These are phyloP conservation scores for Heliconius ismenius DNA, from an alignment of 2,888 invertebrate genomes.

Conservation along the genomic window DNA sequence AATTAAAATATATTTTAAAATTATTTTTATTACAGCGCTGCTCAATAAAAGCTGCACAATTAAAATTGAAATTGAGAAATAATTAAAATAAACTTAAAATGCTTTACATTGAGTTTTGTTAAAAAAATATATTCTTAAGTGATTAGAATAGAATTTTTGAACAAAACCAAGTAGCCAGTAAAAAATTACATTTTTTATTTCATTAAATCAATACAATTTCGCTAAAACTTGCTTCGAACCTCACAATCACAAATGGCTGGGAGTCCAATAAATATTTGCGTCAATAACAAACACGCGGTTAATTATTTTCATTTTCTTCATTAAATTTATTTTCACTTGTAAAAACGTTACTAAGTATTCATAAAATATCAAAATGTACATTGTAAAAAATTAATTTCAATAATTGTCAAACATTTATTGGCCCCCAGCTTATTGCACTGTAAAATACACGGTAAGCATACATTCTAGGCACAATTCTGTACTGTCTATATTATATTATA, in stretches of 20 bases:
- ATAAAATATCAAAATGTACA: not conserved
- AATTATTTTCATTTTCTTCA: not conserved
- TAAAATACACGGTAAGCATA: slow-evolving; percentile 80
- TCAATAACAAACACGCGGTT: not conserved
- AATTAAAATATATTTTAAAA: not conserved
- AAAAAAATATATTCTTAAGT: not conserved
- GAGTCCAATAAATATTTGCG: slow-evolving; percentile 34
- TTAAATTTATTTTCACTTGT: not conserved
- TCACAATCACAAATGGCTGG: slow-evolving; percentile 47
- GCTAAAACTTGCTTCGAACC: slow-evolving; percentile 64
- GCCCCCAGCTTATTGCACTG: slow-evolving; percentile 65
- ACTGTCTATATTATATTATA: slow-evolving; percentile 60
- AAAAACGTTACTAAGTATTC: not conserved
- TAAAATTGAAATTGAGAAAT: not conserved
- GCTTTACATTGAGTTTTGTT: not conserved
- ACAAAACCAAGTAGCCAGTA: not conserved
- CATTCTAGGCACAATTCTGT: slow-evolving; percentile 80
- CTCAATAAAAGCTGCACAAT: slow-evolving; percentile 14
- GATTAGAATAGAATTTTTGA: no score
- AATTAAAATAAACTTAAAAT: not conserved
- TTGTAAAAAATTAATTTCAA: slow-evolving; percentile 4
- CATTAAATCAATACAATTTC: slow-evolving; percentile 9
- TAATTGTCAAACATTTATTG: slow-evolving; percentile 23
- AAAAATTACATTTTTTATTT: not conserved
- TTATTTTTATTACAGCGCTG: not conserved